phyloP scores from a whole-genome alignment of 1,140 invertebrate species.

The Drosophila nigromelanica region DNA sequence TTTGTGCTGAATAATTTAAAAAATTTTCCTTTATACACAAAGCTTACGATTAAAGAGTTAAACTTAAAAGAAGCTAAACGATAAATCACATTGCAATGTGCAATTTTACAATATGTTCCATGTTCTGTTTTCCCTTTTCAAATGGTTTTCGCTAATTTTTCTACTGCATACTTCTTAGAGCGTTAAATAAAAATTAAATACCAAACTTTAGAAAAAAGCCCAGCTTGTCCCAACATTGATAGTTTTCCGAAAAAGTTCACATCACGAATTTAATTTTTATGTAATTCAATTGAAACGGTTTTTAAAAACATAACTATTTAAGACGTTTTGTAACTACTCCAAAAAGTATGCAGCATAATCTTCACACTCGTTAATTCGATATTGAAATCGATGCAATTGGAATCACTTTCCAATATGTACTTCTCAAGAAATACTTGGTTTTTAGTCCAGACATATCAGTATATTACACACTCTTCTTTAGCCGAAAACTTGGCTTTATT shows the following conservation, averaged over 20 bases:
- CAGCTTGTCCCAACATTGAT: no score
- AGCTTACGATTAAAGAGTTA: no score
- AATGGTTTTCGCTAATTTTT: background rate
- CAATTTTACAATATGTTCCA: background rate
- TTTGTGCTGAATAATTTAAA: no score
- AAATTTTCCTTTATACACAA: no score
- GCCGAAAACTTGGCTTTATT: no score
- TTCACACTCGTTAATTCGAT: background rate
- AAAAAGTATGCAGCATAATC: slow-evolving; percentile 19
- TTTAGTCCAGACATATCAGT: no score
- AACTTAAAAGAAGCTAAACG: background rate
- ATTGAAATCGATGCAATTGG: background rate
- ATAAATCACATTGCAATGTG: no score
- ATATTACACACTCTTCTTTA: no score
- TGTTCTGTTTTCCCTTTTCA: background rate
- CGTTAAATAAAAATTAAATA: background rate
- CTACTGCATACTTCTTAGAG: background rate
- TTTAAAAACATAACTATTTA: background rate
- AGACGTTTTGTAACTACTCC: background rate
- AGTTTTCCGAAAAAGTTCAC: no score
- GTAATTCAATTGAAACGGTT: no score
- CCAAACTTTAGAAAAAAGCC: background rate
- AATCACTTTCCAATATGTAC: background rate
- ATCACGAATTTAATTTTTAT: no score
- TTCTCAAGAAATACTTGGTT: no score